phyloP scores from a whole-genome alignment of 1,140 invertebrate species.

The Aleiodes sp. region DNA sequence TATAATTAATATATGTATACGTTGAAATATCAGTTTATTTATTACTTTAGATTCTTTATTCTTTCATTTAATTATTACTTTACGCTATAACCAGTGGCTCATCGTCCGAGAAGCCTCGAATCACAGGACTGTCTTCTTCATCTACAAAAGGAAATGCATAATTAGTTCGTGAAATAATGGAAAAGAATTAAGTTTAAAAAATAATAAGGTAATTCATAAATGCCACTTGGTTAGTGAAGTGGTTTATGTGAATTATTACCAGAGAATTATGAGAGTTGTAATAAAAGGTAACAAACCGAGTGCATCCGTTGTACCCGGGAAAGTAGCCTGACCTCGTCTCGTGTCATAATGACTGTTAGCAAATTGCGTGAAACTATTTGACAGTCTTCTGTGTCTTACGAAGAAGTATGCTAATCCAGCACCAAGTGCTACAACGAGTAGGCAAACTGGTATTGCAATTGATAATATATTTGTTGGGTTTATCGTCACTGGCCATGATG shows the following conservation, averaged over 20 bases:
- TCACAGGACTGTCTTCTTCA: constrained; percentile 87
- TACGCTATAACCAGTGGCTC: constrained; percentile 92
- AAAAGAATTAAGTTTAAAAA: no score
- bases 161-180: no score
- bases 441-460: constrained; percentile 60
- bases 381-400: constrained; percentile 77
- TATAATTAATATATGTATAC: constrained; percentile 14
- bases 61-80: constrained; percentile 35
- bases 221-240: not conserved
- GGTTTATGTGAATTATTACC: no score
- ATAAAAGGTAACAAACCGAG: constrained; percentile 65
- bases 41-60: constrained; percentile 30
- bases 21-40: constrained; percentile 38
- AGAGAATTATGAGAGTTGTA: no score
- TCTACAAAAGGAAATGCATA: no score
- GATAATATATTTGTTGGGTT: constrained; percentile 57
- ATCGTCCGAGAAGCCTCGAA: constrained; percentile 91
- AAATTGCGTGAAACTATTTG: constrained; percentile 82
- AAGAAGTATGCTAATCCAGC: constrained; percentile 74
- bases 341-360: constrained; percentile 88
- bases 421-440: constrained; percentile 70
- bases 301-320: constrained; percentile 74
- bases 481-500: constrained; percentile 48
- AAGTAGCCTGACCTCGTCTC: constrained; percentile 84
- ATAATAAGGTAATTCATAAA: constrained; percentile 31